These are phyloP conservation scores for Micoletzkya japonica DNA, from an alignment of 2,888 invertebrate species.

Conservation along the genomic window DNA sequence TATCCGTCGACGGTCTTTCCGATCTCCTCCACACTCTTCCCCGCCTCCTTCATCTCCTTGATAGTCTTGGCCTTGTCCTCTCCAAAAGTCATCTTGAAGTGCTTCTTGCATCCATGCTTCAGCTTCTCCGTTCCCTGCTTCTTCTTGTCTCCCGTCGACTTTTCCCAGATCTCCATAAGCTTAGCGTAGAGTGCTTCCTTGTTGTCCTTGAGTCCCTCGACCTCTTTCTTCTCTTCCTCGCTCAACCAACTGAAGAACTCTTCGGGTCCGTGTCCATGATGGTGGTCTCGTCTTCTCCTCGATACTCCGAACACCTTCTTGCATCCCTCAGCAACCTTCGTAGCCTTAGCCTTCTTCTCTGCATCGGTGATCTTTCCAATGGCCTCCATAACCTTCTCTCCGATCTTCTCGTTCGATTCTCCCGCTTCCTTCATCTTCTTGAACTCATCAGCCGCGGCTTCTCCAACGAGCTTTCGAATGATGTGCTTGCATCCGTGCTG, in stretches of 20 bases:
- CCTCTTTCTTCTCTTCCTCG: conserved; percentile 31
- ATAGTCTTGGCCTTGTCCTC: conserved; percentile 43
- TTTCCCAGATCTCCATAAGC: conserved; percentile 31
- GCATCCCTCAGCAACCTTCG: conserved; percentile 20
- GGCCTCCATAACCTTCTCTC: conserved; percentile 30
- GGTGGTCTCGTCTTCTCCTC: conserved; percentile 22
- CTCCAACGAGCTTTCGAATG: conserved; percentile 40
- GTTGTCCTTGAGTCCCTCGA: conserved; percentile 19
- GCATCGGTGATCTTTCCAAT: conserved; percentile 32
- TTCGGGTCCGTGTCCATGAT: conserved; percentile 23
- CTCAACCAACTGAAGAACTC: conserved; percentile 31
- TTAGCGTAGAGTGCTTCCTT: conserved; percentile 26
- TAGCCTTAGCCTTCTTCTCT: conserved; percentile 12
- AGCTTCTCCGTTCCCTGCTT: conserved; percentile 29
- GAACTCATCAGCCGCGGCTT: conserved; percentile 37
- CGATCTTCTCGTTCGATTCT: conserved; percentile 22
- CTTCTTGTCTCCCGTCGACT: conserved; percentile 29
- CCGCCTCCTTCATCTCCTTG: conserved; percentile 43
- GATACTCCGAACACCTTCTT: conserved; percentile 28
- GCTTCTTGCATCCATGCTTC: conserved; percentile 37
- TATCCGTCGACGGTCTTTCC: conserved; percentile 33
- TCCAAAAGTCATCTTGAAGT: conserved; percentile 39
- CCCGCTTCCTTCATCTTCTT: conserved; percentile 48
- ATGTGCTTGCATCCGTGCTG: conserved; percentile 23
- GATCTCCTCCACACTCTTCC: conserved; percentile 36